Evolutionary conservation across 2,113 vertebrate species (phyloP).

Genomic region (Hippocampus barbouri): DNA sequence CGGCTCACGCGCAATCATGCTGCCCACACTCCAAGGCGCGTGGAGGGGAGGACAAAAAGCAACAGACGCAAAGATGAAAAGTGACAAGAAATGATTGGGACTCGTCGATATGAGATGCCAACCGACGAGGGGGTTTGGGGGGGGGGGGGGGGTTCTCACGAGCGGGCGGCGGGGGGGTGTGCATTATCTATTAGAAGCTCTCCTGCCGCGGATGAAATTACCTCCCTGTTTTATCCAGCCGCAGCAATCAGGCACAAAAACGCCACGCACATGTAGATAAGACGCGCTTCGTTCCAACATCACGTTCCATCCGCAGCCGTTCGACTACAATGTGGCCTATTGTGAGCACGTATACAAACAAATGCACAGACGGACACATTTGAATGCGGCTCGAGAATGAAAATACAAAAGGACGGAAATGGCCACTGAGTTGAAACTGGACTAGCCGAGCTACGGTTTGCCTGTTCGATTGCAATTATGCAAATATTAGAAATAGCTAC

Average conservation of each 20-base stretch:
- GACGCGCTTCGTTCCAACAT: slow-evolving; percentile 37
- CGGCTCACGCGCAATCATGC: slow-evolving; percentile 97
- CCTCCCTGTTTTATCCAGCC: slow-evolving; percentile 97
- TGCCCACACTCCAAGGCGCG: slow-evolving; percentile 86
- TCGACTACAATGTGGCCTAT: slow-evolving; percentile 33
- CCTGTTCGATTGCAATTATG: background rate
- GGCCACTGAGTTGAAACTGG: background rate
- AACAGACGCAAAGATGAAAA: slow-evolving; percentile 67
- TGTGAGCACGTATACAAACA: slow-evolving; percentile 5
- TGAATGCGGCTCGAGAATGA: background rate
- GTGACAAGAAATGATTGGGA: slow-evolving; percentile 93
- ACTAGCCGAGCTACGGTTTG: background rate
- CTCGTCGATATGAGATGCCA: slow-evolving; percentile 70
- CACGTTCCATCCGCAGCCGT: slow-evolving; percentile 43
- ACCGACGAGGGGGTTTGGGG: slow-evolving; percentile 56
- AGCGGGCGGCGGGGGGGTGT: slow-evolving; percentile 25
- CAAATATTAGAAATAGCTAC: background rate
- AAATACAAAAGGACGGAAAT: slow-evolving; percentile 6
- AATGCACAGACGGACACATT: background rate
- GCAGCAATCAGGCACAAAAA: slow-evolving; percentile 94
- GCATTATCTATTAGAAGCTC: slow-evolving; percentile 77
- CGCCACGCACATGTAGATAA: slow-evolving; percentile 87
- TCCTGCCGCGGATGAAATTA: slow-evolving; percentile 96
- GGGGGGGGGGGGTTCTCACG: slow-evolving; percentile 75
- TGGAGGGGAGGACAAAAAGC: slow-evolving; percentile 3